A percentile compares a stretch with the other conserved stretches of the same genome.
Evolutionary conservation across 2,888 invertebrate genomes (phyloP).

Genomic region (Meteorus colon): DNA sequence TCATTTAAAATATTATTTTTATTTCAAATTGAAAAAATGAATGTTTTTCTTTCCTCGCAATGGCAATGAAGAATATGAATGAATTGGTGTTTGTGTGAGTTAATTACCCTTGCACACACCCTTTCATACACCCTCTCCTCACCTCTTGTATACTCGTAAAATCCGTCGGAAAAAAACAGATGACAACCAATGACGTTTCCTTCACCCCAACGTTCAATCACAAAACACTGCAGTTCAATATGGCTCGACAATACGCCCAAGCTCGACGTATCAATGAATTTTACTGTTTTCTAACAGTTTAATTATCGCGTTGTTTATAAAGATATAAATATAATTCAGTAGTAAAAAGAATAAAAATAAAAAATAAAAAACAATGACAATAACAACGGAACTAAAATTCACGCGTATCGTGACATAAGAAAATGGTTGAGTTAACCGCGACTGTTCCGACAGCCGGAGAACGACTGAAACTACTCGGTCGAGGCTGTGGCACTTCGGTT

Average conservation of each 20-base stretch:
- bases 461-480: constrained; percentile 63
- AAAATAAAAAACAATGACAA: constrained; percentile 14
- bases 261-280: neutral
- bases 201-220: neutral
- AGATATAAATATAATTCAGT: neutral
- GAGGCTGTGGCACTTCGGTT: constrained; percentile 60
- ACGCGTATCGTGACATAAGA: constrained; percentile 31
- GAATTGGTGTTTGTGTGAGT: neutral
- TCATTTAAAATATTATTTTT: constrained; percentile 59
- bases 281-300: neutral
- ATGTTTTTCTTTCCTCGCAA: neutral
- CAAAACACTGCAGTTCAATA: constrained; percentile 13
- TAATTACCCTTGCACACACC: neutral
- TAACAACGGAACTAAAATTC: constrained; percentile 11
- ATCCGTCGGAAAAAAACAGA: constrained; percentile 1
- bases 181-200: neutral
- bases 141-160: neutral
- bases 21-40: neutral
- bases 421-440: constrained; percentile 43
- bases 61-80: neutral
- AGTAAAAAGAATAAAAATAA: neutral
- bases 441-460: constrained; percentile 61
- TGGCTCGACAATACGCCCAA: neutral
- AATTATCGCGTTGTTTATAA: neutral
- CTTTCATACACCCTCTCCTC: neutral